These are phyloP conservation scores for Hipparchia sbordonii DNA, from an alignment of 2,888 invertebrate genomes.

Conservation along the genomic window DNA sequence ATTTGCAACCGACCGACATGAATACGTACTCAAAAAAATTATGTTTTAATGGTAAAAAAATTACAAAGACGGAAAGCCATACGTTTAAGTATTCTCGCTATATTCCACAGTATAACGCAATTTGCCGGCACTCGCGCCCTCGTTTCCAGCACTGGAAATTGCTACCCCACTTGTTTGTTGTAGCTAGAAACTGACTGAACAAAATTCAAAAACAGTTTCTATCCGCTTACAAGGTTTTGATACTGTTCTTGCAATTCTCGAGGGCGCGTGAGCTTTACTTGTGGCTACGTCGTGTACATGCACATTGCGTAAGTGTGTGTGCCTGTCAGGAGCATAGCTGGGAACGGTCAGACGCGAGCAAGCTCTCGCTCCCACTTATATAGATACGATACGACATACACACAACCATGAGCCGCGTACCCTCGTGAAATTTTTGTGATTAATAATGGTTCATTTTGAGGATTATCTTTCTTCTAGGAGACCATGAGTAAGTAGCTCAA, in stretches of 20 bases:
- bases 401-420: no score
- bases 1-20: conserved; percentile 31
- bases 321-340: no score
- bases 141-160: conserved; percentile 63
- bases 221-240: conserved; percentile 24
- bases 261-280: no score
- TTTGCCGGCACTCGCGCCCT: conserved; percentile 56
- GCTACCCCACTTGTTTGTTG: conserved; percentile 50
- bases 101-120: conserved; percentile 52
- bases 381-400: no score
- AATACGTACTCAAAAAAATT: conserved; percentile 39
- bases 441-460: no score
- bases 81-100: conserved; percentile 40
- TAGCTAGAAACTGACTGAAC: conserved; percentile 26
- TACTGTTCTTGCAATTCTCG: conserved; percentile 7
- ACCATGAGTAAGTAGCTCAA: no score
- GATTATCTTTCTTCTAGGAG: no score
- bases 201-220: conserved; percentile 14
- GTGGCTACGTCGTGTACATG: no score
- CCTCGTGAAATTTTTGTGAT: no score
- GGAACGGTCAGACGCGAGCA: no score
- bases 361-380: no score
- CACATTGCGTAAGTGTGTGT: no score
- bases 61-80: conserved; percentile 38
- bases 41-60: conserved; percentile 38